Percentiles rank a stretch among this genome's conserved stretches.
Evolutionary conservation across 53 echinoderm and acorn worm species (phyloP).

Genomic region (Paracentrotus lividus): DNA sequence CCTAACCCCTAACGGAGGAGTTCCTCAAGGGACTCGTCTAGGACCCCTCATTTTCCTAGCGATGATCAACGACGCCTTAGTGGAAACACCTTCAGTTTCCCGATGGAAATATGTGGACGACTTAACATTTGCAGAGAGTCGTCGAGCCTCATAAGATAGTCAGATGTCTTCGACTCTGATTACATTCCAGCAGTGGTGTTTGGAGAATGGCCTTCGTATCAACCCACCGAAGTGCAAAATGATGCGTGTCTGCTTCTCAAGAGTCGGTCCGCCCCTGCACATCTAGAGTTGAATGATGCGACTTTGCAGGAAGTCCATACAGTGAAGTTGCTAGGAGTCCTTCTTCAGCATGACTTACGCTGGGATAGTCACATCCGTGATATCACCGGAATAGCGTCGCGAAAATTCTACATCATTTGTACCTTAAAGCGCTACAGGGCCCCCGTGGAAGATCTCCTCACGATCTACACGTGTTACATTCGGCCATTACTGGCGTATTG

Average conservation of each 20-base stretch:
- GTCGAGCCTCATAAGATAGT: no score
- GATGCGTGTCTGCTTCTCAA: background rate
- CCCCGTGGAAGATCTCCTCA: background rate
- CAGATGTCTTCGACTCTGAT: no score
- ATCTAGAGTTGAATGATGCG: background rate
- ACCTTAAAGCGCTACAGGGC: background rate
- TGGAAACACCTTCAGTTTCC: background rate
- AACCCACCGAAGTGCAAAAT: background rate
- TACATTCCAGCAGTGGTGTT: no score
- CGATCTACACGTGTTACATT: background rate
- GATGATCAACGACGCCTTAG: background rate
- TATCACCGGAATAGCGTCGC: background rate
- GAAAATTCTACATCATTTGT: background rate
- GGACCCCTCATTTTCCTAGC: background rate
- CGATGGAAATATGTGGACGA: background rate
- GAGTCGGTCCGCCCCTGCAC: background rate
- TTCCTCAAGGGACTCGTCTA: background rate
- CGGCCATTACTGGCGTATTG: background rate
- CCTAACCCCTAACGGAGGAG: background rate
- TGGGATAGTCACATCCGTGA: background rate
- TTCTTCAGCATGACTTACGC: background rate
- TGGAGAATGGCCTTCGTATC: no score
- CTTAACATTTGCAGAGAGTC: background rate
- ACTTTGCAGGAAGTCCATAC: background rate
- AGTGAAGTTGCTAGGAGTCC: background rate